Evolutionary conservation across 37 sponge, comb jelly and placozoan species (phyloP), one percentile per base, ranked within the genome.

Genomic region (Bolinopsis microptera): DNA sequence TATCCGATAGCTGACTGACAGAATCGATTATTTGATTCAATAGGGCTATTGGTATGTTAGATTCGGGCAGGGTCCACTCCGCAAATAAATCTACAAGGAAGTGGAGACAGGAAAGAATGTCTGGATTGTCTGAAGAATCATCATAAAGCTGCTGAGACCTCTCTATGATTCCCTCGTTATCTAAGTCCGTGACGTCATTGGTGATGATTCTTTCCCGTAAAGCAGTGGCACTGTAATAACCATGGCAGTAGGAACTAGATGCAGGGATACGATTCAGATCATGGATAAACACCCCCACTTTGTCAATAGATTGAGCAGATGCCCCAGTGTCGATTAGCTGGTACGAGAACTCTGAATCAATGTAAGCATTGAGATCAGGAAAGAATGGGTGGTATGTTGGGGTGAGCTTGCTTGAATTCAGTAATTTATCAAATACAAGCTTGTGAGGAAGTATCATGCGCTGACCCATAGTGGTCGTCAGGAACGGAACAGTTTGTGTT

Each of bases 161-260:
- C 8, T 86, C 32, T 9, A 34, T n/a, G 0, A 86, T 27, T 8
- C 90, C 61, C 3, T 41, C 61, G 48, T 86, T 86, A 34, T 86
- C 90, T 30, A 86, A 27, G 39, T 86, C 90, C 0, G 90, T 86
- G 48, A 86, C 61, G 26, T 86, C 90, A 86, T 86, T 86, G 26
- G 90, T 86, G 41, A 86, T 86, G 61, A 86, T 86, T 86, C 90
- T 86, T 25, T 86, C 90, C 61, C 90, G 25, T 26, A 86, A 25
- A 25, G 90, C 90, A 25, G 90, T 86, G 26, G 90, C 90, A 38
- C 61, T 40, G 90, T 86, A 86, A 27, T 41, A 86, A 21, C 90
- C 90, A 86, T 86, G 90, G 61, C 31, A 86, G 35, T 86, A 86
- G 21, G 90, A 39, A 34, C 90, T 86, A 3, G 90, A 86, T 33